Base-by-base conservation (phyloP, 1,140 invertebrate genomes). In the Drosophila pandora region DNA sequence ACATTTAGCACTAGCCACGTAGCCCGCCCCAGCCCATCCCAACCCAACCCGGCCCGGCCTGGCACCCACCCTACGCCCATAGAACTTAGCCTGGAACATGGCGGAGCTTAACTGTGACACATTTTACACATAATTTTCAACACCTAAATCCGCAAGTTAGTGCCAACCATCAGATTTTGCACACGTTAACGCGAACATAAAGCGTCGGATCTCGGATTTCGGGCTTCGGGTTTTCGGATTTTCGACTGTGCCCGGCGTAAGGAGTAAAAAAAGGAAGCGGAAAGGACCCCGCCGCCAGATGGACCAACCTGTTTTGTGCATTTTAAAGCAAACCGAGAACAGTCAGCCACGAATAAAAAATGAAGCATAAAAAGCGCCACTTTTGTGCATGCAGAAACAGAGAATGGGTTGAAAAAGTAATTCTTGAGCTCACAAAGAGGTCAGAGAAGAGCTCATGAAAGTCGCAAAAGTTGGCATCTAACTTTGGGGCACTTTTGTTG, bases 41-140 rank as follows among this genome's bases (percentile, higher is more conserved):
- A 17, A 17, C 17, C 41, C n/a, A 43, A 13, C 39, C 43, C 58
- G 30, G 30, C 41, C 37, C 55, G 39, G 56, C 73, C 56, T 48
- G 49, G 41, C 37, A 37, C 37, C 37, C 74, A 17, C 69, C 28
- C 45, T 48, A 21, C 55, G 8, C 43, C 41, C 43, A 9, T 53
- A 60, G 30, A 67, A 67, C 59, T 67, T 64, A 30, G 57, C 70
- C 32, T 13, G 48, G 58, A 63, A 63, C 76, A 79, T 69, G 80
- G 65, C 70, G 80, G 65, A 85, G 82, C 82, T 87, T 87, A 87
- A 62, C 74, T 87, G 75, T 87, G 82, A 87, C 82, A 87, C 82
- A 87, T 87, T 87, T 87, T 87, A 76, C 82, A 87, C 82, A 87
- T 87, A 87, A 87, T 87, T 87, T 87, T 87, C 83, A 88, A 79